A percentile compares a stretch with the other conserved stretches of the same genome.
phyloP scores from a whole-genome alignment of 1,140 invertebrate genomes.

The Galleria mellonella region DNA sequence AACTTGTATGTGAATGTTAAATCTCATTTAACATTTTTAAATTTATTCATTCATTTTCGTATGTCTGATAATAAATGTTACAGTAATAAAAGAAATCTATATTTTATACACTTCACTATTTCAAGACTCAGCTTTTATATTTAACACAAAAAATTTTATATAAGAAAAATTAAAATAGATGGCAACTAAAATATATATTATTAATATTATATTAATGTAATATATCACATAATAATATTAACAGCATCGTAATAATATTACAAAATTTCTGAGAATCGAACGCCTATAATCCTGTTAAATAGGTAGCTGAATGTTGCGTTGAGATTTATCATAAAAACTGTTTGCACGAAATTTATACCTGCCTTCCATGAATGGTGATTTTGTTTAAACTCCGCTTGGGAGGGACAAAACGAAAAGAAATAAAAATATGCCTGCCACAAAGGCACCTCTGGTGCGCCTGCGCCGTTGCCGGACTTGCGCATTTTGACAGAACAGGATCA shows the following conservation, averaged over 20 bases:
- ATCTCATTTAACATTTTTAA: too few relatives aligned
- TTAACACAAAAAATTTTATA: too few relatives aligned
- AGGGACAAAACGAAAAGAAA: conserved; percentile 31
- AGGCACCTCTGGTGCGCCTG: conserved; percentile 61
- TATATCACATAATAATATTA: too few relatives aligned
- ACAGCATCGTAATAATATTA: not conserved
- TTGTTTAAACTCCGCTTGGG: conserved; percentile 50
- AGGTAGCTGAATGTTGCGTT: conserved; percentile 30
- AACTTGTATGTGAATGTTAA: too few relatives aligned
- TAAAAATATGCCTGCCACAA: conserved; percentile 67
- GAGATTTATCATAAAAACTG: conserved; percentile 41
- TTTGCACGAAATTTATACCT: conserved; percentile 66
- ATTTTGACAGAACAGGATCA: conserved; percentile 37
- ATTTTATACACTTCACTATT: too few relatives aligned
- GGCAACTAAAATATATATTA: too few relatives aligned
- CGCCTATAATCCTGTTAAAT: conserved; percentile 17
- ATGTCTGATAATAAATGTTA: too few relatives aligned
- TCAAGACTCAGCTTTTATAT: too few relatives aligned
- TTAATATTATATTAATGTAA: too few relatives aligned
- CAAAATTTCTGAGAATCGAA: conserved; percentile 5
- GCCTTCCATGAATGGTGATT: conserved; percentile 64
- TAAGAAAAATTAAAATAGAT: too few relatives aligned
- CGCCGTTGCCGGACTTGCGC: conserved; percentile 54
- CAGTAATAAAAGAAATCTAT: too few relatives aligned
- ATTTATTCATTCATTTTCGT: too few relatives aligned